Evolutionary conservation across 2,113 vertebrate species (phyloP), one percentile per base, ranked within the genome.

Genomic region (Motacilla tschutschensis): DNA sequence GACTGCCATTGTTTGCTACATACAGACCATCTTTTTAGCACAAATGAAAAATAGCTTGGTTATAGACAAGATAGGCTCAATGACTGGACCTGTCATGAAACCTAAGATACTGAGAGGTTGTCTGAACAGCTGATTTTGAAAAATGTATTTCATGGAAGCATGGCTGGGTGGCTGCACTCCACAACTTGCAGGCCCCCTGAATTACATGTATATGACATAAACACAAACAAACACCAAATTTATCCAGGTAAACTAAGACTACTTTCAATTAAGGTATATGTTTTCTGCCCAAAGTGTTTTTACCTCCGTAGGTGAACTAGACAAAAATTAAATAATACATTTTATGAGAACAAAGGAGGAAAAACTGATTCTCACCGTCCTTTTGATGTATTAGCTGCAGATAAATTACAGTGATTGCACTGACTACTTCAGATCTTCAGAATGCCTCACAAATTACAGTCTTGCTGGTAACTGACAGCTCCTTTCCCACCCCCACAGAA

Each of bases 401-500:
- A 76, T 70, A 78, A 69, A 63, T 83, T 72, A 85, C 63, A 78
- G 31, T 78, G 78, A 92, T 66, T 93, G 69, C 47, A 73, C 33
- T 40, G 31, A 80, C 57, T 91, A 75, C 78, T 85, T 88, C 71
- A 48, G 57, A 92, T 73, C 60, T 90, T 86, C 75, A 84, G 69
- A 84, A 83, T 80, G 84, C 54, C 76, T 82, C 53, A 55, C 64
- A 91, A 88, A 91, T 91, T 82, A 79, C 44, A 88, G 79, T 63
- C 65, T 91, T 90, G 72, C 67, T 69, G 64, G 59, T 91, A 92
- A 93, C 59, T 93, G 90, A 91, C 88, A 91, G 88, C 66, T 91
- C 77, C 55, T 79, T 88, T 95, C 70, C 74, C 80, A 73, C 70
- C 94, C 17, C 81, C 78, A 72, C 33, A 86, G 78, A 79, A 83